phyloP scores from a whole-genome alignment of 2,797 vertebrate species.

The Sylvia borin region DNA sequence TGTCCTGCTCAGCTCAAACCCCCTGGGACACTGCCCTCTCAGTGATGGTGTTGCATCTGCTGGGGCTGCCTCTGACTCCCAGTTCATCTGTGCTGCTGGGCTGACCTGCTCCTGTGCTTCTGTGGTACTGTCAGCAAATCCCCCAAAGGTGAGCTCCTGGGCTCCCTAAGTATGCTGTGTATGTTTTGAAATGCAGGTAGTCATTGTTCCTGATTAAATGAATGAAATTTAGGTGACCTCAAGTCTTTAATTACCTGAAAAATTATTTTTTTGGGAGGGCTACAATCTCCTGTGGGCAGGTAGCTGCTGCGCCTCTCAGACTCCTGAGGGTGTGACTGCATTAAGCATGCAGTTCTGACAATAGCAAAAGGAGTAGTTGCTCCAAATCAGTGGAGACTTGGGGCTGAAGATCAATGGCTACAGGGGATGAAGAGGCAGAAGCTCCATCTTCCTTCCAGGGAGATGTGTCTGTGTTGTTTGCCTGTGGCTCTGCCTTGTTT shows the following conservation, averaged over 20 bases:
- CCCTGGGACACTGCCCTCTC: fast-evolving
- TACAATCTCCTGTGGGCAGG: background rate
- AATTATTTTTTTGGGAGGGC: background rate
- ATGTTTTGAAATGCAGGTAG: background rate
- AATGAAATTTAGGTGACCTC: background rate
- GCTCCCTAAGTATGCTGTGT: background rate
- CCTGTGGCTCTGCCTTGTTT: background rate
- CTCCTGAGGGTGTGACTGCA: background rate
- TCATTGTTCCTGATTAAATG: background rate
- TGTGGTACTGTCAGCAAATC: background rate
- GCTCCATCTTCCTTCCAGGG: fast-evolving
- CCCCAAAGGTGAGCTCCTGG: background rate
- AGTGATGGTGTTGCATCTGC: fast-evolving
- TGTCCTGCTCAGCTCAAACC: fast-evolving
- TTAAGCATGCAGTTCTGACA: background rate
- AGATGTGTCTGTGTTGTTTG: background rate
- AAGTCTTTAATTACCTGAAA: background rate
- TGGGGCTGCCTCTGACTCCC: fast-evolving
- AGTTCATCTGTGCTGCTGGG: background rate
- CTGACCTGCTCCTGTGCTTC: background rate
- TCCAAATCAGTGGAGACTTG: background rate
- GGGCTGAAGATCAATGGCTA: background rate
- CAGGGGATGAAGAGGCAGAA: no score
- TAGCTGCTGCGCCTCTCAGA: background rate
- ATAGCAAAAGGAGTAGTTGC: background rate